A percentile compares a stretch with the other conserved stretches of the same genome.
Conservation (phyloP, 2,113 vertebrate species). For the Rafetus swinhoei region DNA sequence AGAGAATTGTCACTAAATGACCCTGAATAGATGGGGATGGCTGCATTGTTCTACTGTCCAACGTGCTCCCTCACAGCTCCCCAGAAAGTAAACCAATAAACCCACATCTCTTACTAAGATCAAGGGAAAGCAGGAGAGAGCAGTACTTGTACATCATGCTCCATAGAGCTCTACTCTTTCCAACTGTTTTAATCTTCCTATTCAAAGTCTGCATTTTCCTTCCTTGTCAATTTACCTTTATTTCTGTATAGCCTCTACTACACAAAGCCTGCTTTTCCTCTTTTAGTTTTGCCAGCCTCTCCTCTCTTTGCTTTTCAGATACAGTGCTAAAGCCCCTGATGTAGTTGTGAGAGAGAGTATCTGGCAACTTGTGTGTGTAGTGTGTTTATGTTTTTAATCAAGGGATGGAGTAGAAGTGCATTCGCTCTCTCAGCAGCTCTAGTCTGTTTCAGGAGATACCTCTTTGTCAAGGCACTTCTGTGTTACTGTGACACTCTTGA, state of each 20-base stretch:
- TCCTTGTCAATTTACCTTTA: constrained; percentile 7
- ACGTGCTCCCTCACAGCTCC: not conserved
- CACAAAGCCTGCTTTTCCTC: constrained; percentile 21
- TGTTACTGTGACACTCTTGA: constrained; percentile 31
- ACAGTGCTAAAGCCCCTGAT: constrained; percentile 19
- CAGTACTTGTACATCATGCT: not conserved
- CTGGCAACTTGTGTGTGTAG: not conserved
- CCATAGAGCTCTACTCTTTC: not conserved
- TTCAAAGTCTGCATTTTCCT: constrained; percentile 1
- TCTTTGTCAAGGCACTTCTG: not conserved
- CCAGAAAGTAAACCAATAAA: constrained; percentile 38
- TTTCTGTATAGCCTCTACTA: not conserved
- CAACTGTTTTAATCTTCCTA: not conserved
- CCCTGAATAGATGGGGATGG: not conserved
- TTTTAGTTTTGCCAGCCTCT: not conserved
- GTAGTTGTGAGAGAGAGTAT: not conserved
- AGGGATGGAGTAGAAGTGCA: not conserved
- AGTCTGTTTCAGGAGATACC: not conserved
- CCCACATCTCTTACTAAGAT: not conserved
- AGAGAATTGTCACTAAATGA: not conserved
- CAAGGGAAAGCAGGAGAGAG: constrained; percentile 35
- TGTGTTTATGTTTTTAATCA: not conserved
- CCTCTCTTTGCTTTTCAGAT: constrained; percentile 44
- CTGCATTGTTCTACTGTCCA: not conserved
- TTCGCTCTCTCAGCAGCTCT: not conserved